phyloP scores from a whole-genome alignment of 1,140 invertebrate species.

The Cyclina sinensis region DNA sequence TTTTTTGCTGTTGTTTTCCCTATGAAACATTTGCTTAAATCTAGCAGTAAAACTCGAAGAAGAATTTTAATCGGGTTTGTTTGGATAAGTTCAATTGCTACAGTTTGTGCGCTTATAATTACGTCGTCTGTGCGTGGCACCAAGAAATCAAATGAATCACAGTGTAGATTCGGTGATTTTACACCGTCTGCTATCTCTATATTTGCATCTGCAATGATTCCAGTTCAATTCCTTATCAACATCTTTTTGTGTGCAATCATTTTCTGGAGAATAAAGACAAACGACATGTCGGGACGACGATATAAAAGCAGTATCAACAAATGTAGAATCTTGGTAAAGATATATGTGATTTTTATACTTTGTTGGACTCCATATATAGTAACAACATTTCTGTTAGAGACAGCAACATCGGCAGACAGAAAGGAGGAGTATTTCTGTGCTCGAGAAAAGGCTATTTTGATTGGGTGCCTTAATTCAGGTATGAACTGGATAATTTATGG shows the following conservation, averaged over 20 bases:
- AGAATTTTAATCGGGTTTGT: not conserved
- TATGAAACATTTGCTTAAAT: conserved; percentile 5
- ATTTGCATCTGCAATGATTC: not conserved
- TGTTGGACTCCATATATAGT: conserved; percentile 15
- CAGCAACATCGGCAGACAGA: not conserved
- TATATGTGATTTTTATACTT: conserved; percentile 9
- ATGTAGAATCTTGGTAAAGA: not conserved
- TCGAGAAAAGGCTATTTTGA: not conserved
- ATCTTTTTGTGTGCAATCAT: not conserved
- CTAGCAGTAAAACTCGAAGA: not conserved
- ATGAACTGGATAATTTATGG: conserved; percentile 51
- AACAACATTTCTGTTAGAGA: not conserved
- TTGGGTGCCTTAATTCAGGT: conserved; percentile 2
- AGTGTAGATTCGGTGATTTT: not conserved
- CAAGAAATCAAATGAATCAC: not conserved
- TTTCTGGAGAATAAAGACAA: not conserved
- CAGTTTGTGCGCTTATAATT: not conserved
- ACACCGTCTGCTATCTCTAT: not conserved
- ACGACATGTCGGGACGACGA: not conserved
- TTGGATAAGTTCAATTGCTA: not conserved
- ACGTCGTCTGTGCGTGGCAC: not conserved
- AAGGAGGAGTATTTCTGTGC: not conserved
- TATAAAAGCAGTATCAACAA: not conserved
- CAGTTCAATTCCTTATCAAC: not conserved
- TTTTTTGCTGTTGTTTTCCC: conserved; percentile 44